phyloP scores from a whole-genome alignment of 2,113 vertebrate genomes.

The Cololabis saira region DNA sequence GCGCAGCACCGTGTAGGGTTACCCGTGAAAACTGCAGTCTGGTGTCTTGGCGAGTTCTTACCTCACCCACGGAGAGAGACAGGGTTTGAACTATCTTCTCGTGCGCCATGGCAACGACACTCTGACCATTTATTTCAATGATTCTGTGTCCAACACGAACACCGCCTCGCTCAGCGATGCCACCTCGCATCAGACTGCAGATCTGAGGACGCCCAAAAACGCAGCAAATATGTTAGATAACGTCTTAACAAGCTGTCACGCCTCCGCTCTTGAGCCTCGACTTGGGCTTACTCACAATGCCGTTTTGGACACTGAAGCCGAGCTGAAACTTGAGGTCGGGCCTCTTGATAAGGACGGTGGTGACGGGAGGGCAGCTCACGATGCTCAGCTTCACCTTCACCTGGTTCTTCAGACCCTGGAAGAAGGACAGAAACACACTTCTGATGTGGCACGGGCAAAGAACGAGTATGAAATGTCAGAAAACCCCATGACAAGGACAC shows the following conservation, averaged over 20 bases:
- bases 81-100: slow-evolving; percentile 98
- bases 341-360: slow-evolving; percentile 96
- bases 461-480: too few species aligned
- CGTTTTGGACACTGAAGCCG: slow-evolving; percentile 98
- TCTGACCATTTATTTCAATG: slow-evolving; percentile 98
- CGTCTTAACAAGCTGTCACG: not conserved
- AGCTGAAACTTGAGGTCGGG: slow-evolving; percentile 97
- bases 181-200: slow-evolving; percentile 97
- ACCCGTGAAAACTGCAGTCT: slow-evolving; percentile 44
- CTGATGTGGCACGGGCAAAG: not conserved
- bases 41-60: slow-evolving; percentile 67
- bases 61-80: slow-evolving; percentile 98
- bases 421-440: not conserved
- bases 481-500: too few species aligned
- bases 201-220: slow-evolving; percentile 81
- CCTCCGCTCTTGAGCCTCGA: not conserved
- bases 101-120: slow-evolving; percentile 96
- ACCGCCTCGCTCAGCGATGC: slow-evolving; percentile 95
- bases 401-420: slow-evolving; percentile 94
- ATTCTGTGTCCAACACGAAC: slow-evolving; percentile 97
- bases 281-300: slow-evolving; percentile 89
- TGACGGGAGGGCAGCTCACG: slow-evolving; percentile 97
- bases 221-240: not conserved
- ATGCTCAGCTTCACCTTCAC: slow-evolving; percentile 94
- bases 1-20: slow-evolving; percentile 18